phyloP scores from a whole-genome alignment of 2,888 invertebrate species.

The Bursaphelenchus okinawaensis region DNA sequence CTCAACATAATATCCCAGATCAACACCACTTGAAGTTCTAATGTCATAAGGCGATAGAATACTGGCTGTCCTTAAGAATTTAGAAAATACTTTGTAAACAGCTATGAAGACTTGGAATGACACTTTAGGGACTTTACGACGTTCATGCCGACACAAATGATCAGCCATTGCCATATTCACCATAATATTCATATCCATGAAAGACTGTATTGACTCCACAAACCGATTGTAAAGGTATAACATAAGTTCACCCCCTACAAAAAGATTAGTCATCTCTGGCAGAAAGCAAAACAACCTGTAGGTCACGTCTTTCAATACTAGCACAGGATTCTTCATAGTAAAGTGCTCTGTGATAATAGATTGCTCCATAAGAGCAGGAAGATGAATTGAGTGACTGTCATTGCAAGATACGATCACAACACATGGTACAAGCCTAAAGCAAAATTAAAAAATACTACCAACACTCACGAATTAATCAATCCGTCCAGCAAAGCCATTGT shows the following conservation, averaged over 20 bases:
- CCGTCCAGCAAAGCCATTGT: neutral
- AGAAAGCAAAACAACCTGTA: neutral
- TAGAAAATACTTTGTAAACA: neutral
- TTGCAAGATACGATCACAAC: neutral
- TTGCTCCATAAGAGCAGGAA: neutral
- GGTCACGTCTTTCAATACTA: neutral
- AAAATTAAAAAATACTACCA: neutral
- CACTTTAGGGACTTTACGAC: neutral
- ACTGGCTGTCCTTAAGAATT: neutral
- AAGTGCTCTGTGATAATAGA: neutral
- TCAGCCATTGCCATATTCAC: neutral
- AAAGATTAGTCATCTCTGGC: neutral
- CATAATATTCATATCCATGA: neutral
- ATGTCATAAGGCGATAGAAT: neutral
- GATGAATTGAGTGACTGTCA: neutral
- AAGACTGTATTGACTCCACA: neutral
- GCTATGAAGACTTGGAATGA: neutral
- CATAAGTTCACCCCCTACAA: neutral
- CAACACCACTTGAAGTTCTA: neutral
- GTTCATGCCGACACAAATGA: neutral
- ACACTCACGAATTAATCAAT: neutral
- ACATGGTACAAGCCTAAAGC: neutral
- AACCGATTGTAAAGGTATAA: neutral
- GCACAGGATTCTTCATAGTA: neutral
- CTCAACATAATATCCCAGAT: neutral